Evolutionary conservation across 1,140 invertebrate genomes (phyloP), one percentile per base, ranked within the genome.

Genomic region (Magallana ariakensis): DNA sequence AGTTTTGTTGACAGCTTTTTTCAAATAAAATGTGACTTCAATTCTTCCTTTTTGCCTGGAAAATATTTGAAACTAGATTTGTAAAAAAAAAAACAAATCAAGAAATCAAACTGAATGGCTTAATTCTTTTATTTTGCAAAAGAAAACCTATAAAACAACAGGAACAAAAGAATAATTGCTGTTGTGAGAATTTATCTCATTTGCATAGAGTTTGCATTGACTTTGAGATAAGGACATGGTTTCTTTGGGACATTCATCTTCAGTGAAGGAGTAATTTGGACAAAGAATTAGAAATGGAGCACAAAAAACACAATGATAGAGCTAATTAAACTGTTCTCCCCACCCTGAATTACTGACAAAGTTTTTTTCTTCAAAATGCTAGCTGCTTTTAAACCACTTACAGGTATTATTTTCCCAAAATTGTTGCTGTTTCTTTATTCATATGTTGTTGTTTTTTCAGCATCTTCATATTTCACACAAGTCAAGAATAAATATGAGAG

Each of bases 261-360:
- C 66, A 33, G 19, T 10, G 22, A 33, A 22, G 13, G 66, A 33
- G 66, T 19, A 26, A 22, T 19, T 75, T 75, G 15, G 22, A 75
- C 66, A 75, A 75, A 26, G 22, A 75, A 75, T 75, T 26, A 19
- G 66, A 75, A 75, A 75, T 75, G 66, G 33, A 75, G 22, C 22
- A 26, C 33, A 26, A 19, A 75, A 75, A 62, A 75, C 11, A 26
- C 6, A 75, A 75, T 26, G 33, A 26, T 22, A 19, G 11, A 75
- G 3, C 7, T 75, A 26, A 75, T 10, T 13, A 75, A 26, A 75
- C 33, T 11, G 9, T 60, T 33, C 33, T 75, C 11, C 33, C 66
- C 22, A 75, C 66, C 66, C 22, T 75, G 26, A 5, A 46, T 46
- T 46, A 46, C 33, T 46, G 33, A 46, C 33, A 46, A 46, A 46